Conservation (phyloP, 2,888 invertebrate genomes). For the Galerucella calmariensis region DNA sequence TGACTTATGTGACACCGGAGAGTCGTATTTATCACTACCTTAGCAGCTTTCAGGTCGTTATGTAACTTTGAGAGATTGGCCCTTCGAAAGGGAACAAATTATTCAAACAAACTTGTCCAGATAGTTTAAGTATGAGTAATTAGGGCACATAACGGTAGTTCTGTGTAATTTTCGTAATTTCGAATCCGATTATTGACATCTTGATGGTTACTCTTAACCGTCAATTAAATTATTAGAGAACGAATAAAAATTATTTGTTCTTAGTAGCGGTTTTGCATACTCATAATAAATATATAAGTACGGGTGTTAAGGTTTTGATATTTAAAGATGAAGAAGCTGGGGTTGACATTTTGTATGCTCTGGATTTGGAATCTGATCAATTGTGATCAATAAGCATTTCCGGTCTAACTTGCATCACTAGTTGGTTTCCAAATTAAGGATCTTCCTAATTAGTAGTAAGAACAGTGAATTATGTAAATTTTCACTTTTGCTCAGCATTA, state of each 20-base stretch:
- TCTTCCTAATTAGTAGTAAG: no score
- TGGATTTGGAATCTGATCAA: no score
- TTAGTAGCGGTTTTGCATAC: background rate
- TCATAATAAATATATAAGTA: background rate
- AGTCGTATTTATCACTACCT: conserved; percentile 34
- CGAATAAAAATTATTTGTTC: background rate
- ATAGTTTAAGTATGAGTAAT: conserved; percentile 37
- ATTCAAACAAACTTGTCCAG: conserved; percentile 28
- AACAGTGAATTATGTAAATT: no score
- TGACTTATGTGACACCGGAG: conserved; percentile 36
- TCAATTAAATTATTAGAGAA: background rate
- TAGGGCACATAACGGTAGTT: conserved; percentile 27
- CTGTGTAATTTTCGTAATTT: conserved; percentile 18
- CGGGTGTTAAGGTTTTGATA: no score
- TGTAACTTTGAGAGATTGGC: conserved; percentile 35
- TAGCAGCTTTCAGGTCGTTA: conserved; percentile 36
- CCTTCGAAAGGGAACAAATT: conserved; percentile 23
- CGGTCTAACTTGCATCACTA: no score
- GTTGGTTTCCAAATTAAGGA: no score
- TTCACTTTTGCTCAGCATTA: no score
- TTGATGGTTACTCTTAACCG: background rate
- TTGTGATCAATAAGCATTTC: no score
- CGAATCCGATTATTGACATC: conserved; percentile 20
- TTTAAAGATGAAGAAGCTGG: no score
- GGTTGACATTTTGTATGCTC: no score